phyloP scores from a whole-genome alignment of 2,113 vertebrate species.

The Microcebus jonahi region DNA sequence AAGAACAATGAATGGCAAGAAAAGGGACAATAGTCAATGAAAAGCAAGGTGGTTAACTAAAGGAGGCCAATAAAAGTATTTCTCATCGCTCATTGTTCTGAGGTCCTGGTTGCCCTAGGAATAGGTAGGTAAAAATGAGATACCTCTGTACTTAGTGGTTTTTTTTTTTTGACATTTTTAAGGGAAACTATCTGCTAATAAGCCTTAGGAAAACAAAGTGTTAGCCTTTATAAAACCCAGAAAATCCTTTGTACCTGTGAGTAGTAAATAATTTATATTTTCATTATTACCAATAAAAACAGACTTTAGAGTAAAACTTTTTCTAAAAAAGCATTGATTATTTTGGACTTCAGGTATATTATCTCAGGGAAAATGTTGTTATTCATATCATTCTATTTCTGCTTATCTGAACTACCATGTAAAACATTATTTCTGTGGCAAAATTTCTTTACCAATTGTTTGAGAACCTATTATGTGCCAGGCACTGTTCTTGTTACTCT shows the following conservation, averaged over 20 bases:
- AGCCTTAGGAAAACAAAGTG: neutral
- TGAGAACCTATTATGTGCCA: neutral
- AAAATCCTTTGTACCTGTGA: neutral
- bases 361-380: neutral
- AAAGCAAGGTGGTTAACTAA: neutral
- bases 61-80: neutral
- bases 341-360: neutral
- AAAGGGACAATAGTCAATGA: neutral
- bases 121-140: neutral
- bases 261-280: neutral
- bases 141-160: neutral
- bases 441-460: neutral
- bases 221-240: slow-evolving; percentile 7
- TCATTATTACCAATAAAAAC: neutral
- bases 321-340: neutral
- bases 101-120: neutral
- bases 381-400: neutral
- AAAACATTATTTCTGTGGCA: slow-evolving; percentile 28
- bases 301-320: neutral
- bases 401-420: neutral
- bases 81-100: neutral
- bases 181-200: neutral
- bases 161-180: neutral
- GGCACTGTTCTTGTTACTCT: neutral
- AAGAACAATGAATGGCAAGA: neutral